phyloP scores from a whole-genome alignment of 2,888 invertebrate species.

The Dasypolia templi region DNA sequence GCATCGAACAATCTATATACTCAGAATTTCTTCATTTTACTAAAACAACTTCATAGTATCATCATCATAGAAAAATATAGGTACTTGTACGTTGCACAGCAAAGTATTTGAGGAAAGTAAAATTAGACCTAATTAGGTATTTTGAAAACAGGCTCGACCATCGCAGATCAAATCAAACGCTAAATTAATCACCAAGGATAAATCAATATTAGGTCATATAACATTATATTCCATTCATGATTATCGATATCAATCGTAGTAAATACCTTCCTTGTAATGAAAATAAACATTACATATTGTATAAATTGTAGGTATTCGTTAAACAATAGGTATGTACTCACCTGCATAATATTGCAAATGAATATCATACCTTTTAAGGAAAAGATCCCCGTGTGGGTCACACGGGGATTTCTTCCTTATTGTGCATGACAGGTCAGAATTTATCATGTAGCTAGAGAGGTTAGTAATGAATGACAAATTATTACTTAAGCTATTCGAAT shows the following conservation, averaged over 20 bases:
- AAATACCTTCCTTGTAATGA: neutral
- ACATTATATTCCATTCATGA: slow-evolving; percentile 1
- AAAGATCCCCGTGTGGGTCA: neutral
- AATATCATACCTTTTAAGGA: neutral
- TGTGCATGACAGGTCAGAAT: neutral
- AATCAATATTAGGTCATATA: neutral
- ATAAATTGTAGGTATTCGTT: neutral
- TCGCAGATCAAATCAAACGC: neutral
- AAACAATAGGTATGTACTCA: neutral
- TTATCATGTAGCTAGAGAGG: neutral
- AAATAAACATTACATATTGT: slow-evolving; percentile 1
- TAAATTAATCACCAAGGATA: slow-evolving; percentile 3
- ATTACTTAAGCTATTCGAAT: neutral
- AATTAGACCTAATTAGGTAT: neutral
- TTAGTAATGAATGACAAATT: neutral
- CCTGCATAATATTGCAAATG: neutral
- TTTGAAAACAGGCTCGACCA: neutral
- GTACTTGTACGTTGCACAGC: neutral
- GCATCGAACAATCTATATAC: no score
- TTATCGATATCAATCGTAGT: neutral
- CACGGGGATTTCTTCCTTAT: no score
- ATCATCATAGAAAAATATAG: neutral
- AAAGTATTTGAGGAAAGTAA: neutral
- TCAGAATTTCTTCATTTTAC: neutral
- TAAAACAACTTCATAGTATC: no score